Percentiles rank a stretch among this genome's conserved stretches.
Evolutionary conservation across 2,888 invertebrate genomes (phyloP).

Genomic region (Sesia bembeciformis): DNA sequence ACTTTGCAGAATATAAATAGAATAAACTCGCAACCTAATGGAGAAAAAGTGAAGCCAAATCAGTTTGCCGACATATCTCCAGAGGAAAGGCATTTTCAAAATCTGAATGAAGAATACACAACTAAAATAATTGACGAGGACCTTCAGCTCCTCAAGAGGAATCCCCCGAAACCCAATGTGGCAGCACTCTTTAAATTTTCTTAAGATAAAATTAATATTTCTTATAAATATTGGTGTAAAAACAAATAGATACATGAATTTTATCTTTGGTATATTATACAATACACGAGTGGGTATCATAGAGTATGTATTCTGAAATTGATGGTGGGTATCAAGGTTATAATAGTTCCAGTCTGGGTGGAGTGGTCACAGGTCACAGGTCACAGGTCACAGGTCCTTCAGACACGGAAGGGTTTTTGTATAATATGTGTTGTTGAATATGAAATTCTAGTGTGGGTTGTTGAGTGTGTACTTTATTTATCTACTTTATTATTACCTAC

Average conservation of each 20-base stretch:
- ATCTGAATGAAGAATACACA: neutral
- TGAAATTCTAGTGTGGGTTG: too few species aligned
- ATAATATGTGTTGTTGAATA: too few species aligned
- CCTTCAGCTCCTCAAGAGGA: neutral
- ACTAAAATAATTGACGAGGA: neutral
- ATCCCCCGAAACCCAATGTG: neutral
- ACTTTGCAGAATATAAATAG: conserved; percentile 34
- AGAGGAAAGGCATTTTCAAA: neutral
- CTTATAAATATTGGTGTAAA: neutral
- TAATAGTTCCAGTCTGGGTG: too few species aligned
- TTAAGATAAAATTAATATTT: neutral
- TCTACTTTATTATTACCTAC: too few species aligned
- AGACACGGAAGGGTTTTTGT: too few species aligned
- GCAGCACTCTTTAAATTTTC: neutral
- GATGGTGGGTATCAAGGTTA: too few species aligned
- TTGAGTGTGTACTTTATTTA: too few species aligned
- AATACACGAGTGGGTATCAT: too few species aligned
- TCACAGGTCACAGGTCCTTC: too few species aligned
- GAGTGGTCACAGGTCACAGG: too few species aligned
- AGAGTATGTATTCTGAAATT: too few species aligned
- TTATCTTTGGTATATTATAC: neutral
- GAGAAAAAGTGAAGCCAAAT: conserved; percentile 30
- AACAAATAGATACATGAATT: neutral
- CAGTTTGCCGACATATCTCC: conserved; percentile 32
- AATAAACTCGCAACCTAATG: conserved; percentile 23